Base-by-base conservation (phyloP, 2,888 invertebrate species). In the Volucella inanis region DNA sequence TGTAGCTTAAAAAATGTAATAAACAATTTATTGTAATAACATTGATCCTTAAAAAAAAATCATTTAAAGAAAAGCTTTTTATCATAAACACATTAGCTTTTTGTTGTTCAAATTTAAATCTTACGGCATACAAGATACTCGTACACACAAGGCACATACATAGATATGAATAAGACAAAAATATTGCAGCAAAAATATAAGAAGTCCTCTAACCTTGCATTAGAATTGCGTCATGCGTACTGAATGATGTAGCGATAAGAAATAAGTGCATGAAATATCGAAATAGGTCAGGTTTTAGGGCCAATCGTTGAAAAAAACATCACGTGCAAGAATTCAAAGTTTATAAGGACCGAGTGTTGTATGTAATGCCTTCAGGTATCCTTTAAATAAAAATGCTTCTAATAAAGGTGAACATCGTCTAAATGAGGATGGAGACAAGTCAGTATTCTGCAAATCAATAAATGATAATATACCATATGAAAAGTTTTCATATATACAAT, bases 171-270 rank as follows among this genome's bases (percentile, higher is more conserved):
- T 31, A 31, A 31, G 6, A 31, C 6, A 4, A 31, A 31, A 39
- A 57, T 15, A 57, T 57, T 43, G 43, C 14, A 15, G 50, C 50
- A 64, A 38, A 39, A 39, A 15, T 64, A 54, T 47, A 54, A 65
- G 22, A 54, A 31, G 31, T 31, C 31, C 15, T 12, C 54, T 68
- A 57, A 78, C 39, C 62, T 64, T 41, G 49, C 41, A 64, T 70
- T 70, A 41, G 47, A 62, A 64, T 57, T 50, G 39, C 14, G 77
- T 50, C 77, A 78, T 78, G 77, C 77, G 70, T 78, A 64, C 43
- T 64, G 11, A 3, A 50, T 22, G 15, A n/a, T 54, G 61, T 41
- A 68, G 67, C 43, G 22, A 45, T 41, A 43, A n/a, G 11, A 45
- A n/a, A 12, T 6, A 45, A 3, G 12, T 45, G 11, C n/a, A 45